Evolutionary conservation across 2,797 vertebrate species (phyloP).

Genomic region (Sylvia borin): DNA sequence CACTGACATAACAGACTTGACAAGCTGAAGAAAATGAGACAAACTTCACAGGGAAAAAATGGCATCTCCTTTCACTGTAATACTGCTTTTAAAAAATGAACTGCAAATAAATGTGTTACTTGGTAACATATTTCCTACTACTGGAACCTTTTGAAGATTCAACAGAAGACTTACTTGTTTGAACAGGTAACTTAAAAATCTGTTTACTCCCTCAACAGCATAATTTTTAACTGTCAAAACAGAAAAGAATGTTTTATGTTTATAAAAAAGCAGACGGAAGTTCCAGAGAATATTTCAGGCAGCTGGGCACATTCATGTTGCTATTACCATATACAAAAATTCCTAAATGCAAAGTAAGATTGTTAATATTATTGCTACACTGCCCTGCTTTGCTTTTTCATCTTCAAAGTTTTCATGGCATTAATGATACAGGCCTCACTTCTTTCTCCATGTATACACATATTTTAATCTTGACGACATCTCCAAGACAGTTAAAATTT

Average conservation of each 20-base stretch:
- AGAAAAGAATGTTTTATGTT: conserved; percentile 53
- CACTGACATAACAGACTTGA: conserved; percentile 28
- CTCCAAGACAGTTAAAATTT: not conserved
- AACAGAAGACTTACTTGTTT: conserved; percentile 52
- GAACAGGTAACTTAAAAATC: conserved; percentile 66
- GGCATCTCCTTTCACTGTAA: not conserved
- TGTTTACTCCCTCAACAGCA: conserved; percentile 57
- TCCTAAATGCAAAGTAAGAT: not conserved
- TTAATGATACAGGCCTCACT: not conserved
- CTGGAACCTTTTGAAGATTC: conserved; percentile 56
- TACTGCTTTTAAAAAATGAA: conserved; percentile 21
- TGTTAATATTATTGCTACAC: not conserved
- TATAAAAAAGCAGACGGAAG: conserved; percentile 48
- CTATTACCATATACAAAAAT: not conserved
- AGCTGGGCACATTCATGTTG: conserved; percentile 26
- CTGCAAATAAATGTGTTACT: conserved; percentile 32
- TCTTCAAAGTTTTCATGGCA: not conserved
- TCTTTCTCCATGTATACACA: not conserved
- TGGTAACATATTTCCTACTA: conserved; percentile 28
- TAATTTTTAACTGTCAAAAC: conserved; percentile 65
- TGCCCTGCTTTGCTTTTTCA: not conserved
- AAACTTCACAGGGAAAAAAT: conserved; percentile 6
- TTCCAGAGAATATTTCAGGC: conserved; percentile 41
- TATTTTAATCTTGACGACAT: not conserved
- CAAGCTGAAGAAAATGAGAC: conserved; percentile 31